Percentiles rank a stretch among this genome's conserved stretches.
Evolutionary conservation across 2,113 vertebrate species (phyloP).

Genomic region (Sinocyclocheilus rhinocerous): DNA sequence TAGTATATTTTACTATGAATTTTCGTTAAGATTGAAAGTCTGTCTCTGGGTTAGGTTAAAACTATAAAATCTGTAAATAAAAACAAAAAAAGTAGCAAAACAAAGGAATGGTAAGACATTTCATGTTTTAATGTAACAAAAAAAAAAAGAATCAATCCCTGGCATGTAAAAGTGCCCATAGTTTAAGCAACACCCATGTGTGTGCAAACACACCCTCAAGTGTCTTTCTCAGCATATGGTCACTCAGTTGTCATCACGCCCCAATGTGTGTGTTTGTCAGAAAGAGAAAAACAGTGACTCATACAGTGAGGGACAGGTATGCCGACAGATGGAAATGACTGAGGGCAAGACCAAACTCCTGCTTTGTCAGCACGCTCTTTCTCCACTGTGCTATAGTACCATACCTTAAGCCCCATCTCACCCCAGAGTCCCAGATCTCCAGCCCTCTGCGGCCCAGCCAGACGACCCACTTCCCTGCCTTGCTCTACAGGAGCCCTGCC

Average conservation of each 20-base stretch:
- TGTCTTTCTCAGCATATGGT: constrained; percentile 10
- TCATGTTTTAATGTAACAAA: too few relatives aligned
- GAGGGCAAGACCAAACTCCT: constrained; percentile 16
- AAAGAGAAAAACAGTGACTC: constrained; percentile 18
- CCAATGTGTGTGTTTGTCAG: constrained; percentile 24
- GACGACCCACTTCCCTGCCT: constrained; percentile 53
- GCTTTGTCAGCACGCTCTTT: constrained; percentile 68
- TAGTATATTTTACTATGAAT: too few relatives aligned
- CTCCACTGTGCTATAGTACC: background rate
- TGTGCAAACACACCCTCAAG: background rate
- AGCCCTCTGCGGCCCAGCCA: constrained; percentile 56
- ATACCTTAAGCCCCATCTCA: constrained; percentile 49
- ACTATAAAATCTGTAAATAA: background rate
- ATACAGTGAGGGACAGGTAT: constrained; percentile 23
- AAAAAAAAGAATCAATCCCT: too few relatives aligned
- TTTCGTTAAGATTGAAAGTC: background rate
- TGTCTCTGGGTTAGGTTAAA: background rate
- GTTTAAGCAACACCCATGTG: background rate
- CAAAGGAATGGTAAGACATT: background rate
- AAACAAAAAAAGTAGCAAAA: background rate
- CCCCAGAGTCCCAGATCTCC: constrained; percentile 63
- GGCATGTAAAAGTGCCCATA: background rate
- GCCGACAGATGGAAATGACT: background rate
- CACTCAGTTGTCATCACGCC: background rate
- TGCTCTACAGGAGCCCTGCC: constrained; percentile 74